Conservation (phyloP, 2,888 invertebrate genomes). For the Drosophila kambysellisi region DNA sequence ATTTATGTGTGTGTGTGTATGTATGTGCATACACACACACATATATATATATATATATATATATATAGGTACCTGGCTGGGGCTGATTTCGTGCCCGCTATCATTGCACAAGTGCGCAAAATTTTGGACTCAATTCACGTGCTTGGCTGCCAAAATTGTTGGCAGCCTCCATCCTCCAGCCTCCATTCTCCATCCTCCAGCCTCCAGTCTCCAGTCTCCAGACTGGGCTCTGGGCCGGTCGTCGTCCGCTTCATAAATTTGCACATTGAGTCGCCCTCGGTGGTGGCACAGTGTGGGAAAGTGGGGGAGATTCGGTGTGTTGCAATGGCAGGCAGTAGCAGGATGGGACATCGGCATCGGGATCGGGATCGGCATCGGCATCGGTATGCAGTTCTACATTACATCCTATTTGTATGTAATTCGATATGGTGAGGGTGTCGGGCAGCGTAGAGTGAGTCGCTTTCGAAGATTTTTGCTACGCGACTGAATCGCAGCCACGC, state of each 20-base stretch:
- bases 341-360: neutral
- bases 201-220: neutral
- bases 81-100: constrained; percentile 54
- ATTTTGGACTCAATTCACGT: constrained; percentile 83
- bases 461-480: constrained; percentile 63
- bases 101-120: constrained; percentile 81
- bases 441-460: constrained; percentile 19
- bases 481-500: constrained; percentile 49
- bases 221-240: constrained; percentile 46
- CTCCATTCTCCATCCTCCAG: neutral
- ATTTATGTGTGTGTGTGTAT: constrained; percentile 3
- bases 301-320: neutral
- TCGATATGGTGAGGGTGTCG: constrained; percentile 57
- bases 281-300: neutral
- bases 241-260: constrained; percentile 76
- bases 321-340: neutral
- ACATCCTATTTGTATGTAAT: constrained; percentile 75
- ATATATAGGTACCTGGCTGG: constrained; percentile 60
- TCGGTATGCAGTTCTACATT: constrained; percentile 52
- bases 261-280: constrained; percentile 73
- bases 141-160: constrained; percentile 82
- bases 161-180: constrained; percentile 61
- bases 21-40: constrained; percentile 4
- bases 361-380: constrained; percentile 20
- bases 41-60: neutral